Evolutionary conservation across 2,113 vertebrate genomes (phyloP).

Genomic region (Pseudorasbora parva): DNA sequence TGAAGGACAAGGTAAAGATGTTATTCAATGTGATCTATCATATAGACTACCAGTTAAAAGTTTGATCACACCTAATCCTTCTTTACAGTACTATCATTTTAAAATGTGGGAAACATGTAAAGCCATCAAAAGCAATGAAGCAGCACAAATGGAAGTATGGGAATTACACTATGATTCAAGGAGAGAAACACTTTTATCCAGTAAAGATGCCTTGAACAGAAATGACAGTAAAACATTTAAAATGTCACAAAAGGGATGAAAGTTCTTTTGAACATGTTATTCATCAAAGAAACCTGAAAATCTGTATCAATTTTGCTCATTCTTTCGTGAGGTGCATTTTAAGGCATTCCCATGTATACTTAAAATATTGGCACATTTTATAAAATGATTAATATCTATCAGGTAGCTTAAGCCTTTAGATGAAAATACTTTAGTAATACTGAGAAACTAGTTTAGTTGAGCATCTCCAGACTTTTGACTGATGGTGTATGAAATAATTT

Average conservation of each 20-base stretch:
- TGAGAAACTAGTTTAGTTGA: not conserved
- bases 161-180: not conserved
- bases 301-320: too few species aligned
- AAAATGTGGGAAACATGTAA: not conserved
- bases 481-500: not conserved
- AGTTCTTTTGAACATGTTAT: too few species aligned
- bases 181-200: not conserved
- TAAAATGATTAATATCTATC: not conserved
- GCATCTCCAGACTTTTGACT: not conserved
- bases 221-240: not conserved
- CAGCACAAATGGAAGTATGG: not conserved
- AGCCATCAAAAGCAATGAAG: not conserved
- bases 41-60: not conserved
- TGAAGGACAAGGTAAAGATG: slow-evolving; percentile 76
- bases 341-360: not conserved
- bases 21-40: not conserved
- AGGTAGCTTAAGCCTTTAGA: not conserved
- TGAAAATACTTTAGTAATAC: not conserved
- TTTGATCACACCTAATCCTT: not conserved
- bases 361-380: not conserved
- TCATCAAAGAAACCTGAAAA: too few species aligned
- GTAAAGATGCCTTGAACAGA: not conserved
- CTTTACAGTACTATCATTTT: not conserved
- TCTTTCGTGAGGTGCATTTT: not conserved
- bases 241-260: not conserved